Conservation (phyloP, 1,140 invertebrate species). For the Bradynema listronoti region DNA sequence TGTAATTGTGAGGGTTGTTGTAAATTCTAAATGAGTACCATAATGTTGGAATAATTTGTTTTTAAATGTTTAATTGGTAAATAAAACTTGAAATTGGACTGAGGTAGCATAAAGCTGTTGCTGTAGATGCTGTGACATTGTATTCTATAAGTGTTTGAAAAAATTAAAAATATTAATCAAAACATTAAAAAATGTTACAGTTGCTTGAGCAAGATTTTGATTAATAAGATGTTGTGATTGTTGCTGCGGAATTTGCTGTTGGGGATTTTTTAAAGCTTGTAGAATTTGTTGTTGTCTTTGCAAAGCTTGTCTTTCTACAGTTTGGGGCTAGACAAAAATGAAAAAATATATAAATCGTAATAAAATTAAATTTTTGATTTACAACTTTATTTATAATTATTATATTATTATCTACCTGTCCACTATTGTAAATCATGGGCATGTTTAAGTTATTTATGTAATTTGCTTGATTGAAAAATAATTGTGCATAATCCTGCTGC, state of each 20-base stretch:
- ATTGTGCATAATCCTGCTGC: background rate
- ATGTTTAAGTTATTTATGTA: slow-evolving; percentile 9
- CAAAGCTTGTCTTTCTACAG: slow-evolving; percentile 4
- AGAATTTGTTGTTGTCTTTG: slow-evolving; percentile 11
- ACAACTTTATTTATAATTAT: background rate
- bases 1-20: no score
- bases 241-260: slow-evolving; percentile 6
- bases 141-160: background rate
- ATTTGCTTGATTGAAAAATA: slow-evolving; percentile 8
- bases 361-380: background rate
- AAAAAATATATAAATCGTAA: background rate
- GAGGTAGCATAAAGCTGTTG: slow-evolving; percentile 9
- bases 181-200: background rate
- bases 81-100: background rate
- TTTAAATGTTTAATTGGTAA: no score
- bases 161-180: background rate
- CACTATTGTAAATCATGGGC: slow-evolving; percentile 8
- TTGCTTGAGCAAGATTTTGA: background rate
- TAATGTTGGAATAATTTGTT: no score
- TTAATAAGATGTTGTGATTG: slow-evolving; percentile 4
- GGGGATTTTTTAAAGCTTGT: slow-evolving; percentile 4
- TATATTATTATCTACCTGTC: background rate
- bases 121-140: slow-evolving; percentile 8
- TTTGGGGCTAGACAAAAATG: slow-evolving; percentile 1
- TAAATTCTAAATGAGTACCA: no score